Evolutionary conservation across 2,888 invertebrate genomes (phyloP).

Genomic region (Tolmerus cingulatus): DNA sequence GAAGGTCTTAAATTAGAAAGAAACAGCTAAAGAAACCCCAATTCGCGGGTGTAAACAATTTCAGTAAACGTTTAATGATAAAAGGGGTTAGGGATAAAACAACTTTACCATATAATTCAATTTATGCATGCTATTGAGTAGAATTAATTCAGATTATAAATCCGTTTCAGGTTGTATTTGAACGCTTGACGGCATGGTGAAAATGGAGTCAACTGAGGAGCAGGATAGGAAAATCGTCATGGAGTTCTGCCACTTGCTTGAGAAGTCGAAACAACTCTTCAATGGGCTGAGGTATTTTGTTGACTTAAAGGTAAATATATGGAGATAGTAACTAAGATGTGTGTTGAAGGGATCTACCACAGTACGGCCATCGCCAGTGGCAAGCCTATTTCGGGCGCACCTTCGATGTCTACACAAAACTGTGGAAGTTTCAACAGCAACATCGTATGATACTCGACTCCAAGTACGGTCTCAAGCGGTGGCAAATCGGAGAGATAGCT

Average conservation of each 20-base stretch:
- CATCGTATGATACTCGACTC: slow-evolving; percentile 89
- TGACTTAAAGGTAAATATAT: slow-evolving; percentile 6
- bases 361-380: slow-evolving; percentile 98
- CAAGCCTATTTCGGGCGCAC: slow-evolving; percentile 96
- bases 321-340: slow-evolving; percentile 29
- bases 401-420: slow-evolving; percentile 95
- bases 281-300: slow-evolving; percentile 84
- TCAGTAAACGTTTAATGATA: not conserved
- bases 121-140: not conserved
- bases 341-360: slow-evolving; percentile 86
- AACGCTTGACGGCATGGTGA: slow-evolving; percentile 68
- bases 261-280: slow-evolving; percentile 96
- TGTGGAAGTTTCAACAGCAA: slow-evolving; percentile 98
- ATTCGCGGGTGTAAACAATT: not conserved
- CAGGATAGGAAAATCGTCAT: slow-evolving; percentile 91
- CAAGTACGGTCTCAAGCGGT: slow-evolving; percentile 93
- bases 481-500: slow-evolving; percentile 99
- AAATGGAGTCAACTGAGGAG: slow-evolving; percentile 83
- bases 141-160: not conserved
- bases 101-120: not conserved
- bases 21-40: not conserved
- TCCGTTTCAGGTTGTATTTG: slow-evolving; percentile 34
- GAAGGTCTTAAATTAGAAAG: not conserved
- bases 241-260: slow-evolving; percentile 94
- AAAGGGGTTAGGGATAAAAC: not conserved